Evolutionary conservation across 1,140 invertebrate species (phyloP), one percentile per base, ranked within the genome.

Genomic region (Papilio polytes): DNA sequence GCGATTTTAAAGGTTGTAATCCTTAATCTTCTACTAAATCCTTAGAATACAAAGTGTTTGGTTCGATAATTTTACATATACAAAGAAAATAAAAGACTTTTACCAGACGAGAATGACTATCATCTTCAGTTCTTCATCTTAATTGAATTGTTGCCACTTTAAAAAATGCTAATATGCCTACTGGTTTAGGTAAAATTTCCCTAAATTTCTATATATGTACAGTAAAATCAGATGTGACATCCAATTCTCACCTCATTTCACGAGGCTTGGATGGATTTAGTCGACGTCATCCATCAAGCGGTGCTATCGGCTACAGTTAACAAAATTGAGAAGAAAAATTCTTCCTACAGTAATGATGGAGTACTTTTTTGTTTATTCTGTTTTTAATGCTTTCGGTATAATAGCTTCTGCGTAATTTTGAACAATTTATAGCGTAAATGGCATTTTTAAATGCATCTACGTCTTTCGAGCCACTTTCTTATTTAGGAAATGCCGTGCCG

Each of bases 231-330:
- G 41, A 46, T 73, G 13, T 15, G 70, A 73, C 36, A 10, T 44
- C 15, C 41, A 36, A 73, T 44, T 44, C 31, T n/a, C 31, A 41
- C 41, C 41, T 44, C 36, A 44, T 56, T 56, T n/a, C 26, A 56
- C 26, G 48, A n/a, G 76, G 76, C 51, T 78, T 59, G 59, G 26
- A 53, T 59, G 48, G 31, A 78, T 78, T 78, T 41, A 12, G 26
- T 51, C 53, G 22, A 20, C 13, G 13, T 82, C 82, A 83, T 83
- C 79, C 73, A 84, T 84, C 83, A 84, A 82, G 79, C 41, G 66
- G 63, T 80, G 18, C 51, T 81, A 74, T 48, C 73, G n/a, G 73
- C 41, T 80, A 59, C 76, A 78, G 76, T 78, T 78, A 78, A 26
- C 48, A 48, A 78, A 80, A 77, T 82, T 80, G 70, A 70, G 80